A percentile compares a stretch with the other conserved stretches of the same genome.
These are phyloP conservation scores for Prionailurus viverrinus DNA, from an alignment of 2,113 vertebrate species.

Conservation along the genomic window DNA sequence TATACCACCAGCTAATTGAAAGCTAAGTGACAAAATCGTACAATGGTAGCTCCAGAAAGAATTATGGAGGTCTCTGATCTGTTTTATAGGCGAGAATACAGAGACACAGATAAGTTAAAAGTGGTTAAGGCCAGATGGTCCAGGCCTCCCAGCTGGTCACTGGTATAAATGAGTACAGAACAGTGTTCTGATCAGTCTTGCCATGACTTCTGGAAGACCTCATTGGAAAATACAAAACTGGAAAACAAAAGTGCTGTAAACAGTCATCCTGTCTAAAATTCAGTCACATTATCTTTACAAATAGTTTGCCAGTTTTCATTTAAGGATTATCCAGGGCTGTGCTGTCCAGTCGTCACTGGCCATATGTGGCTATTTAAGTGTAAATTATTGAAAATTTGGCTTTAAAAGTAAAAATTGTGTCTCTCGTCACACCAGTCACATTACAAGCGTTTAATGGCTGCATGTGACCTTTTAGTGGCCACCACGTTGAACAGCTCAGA, in stretches of 20 bases:
- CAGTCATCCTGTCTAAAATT: neutral
- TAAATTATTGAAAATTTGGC: slow-evolving; percentile 1
- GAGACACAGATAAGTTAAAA: neutral
- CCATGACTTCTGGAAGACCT: neutral
- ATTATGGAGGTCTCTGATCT: neutral
- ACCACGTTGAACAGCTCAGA: neutral
- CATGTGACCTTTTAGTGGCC: neutral
- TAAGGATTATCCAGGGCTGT: neutral
- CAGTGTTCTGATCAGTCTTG: neutral
- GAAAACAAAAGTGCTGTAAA: neutral
- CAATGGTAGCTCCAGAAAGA: neutral
- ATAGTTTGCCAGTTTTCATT: neutral
- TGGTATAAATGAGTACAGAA: neutral
- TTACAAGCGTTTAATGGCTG: neutral
- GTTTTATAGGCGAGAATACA: neutral
- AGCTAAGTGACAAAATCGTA: neutral
- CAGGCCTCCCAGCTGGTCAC: neutral
- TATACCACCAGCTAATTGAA: neutral
- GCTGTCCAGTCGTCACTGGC: neutral
- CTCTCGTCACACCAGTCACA: neutral
- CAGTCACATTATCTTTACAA: neutral
- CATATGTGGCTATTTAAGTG: neutral
- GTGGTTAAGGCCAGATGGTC: neutral
- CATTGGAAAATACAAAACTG: neutral
- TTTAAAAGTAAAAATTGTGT: neutral